phyloP scores from a whole-genome alignment of 2,888 invertebrate genomes.

The Dexiosoma caninum region DNA sequence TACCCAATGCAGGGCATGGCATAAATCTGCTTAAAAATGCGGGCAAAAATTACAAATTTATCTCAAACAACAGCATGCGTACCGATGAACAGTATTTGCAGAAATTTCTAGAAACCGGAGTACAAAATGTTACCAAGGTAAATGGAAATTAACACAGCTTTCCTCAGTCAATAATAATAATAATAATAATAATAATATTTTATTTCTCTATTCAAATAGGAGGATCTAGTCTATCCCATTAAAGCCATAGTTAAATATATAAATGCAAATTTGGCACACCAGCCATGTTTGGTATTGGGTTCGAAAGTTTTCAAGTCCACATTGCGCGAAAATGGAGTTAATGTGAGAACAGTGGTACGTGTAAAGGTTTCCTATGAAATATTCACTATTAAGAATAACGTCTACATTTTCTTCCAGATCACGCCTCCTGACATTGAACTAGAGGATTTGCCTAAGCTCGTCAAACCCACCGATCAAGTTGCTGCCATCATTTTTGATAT shows the following conservation, averaged over 20 bases:
- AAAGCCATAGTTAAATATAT: constrained; percentile 76
- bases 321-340: constrained; percentile 75
- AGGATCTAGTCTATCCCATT: constrained; percentile 77
- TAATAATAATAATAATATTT: no score
- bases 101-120: constrained; percentile 66
- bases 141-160: no score
- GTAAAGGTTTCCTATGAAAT: no score
- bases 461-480: constrained; percentile 63
- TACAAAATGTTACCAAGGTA: constrained; percentile 68
- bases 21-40: constrained; percentile 71
- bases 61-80: constrained; percentile 74
- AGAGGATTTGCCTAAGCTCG: constrained; percentile 21
- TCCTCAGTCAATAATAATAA: no score
- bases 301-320: constrained; percentile 68
- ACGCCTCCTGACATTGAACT: constrained; percentile 54
- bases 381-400: neutral
- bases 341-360: constrained; percentile 71
- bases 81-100: constrained; percentile 68
- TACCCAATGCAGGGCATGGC: constrained; percentile 72
- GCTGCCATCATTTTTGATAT: constrained; percentile 78
- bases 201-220: constrained; percentile 60
- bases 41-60: constrained; percentile 74
- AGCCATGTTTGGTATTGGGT: constrained; percentile 75
- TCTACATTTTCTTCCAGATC: constrained; percentile 40
- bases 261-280: constrained; percentile 75